Base-by-base conservation (phyloP, 2,888 invertebrate genomes). In the Drosophila heteroneura region DNA sequence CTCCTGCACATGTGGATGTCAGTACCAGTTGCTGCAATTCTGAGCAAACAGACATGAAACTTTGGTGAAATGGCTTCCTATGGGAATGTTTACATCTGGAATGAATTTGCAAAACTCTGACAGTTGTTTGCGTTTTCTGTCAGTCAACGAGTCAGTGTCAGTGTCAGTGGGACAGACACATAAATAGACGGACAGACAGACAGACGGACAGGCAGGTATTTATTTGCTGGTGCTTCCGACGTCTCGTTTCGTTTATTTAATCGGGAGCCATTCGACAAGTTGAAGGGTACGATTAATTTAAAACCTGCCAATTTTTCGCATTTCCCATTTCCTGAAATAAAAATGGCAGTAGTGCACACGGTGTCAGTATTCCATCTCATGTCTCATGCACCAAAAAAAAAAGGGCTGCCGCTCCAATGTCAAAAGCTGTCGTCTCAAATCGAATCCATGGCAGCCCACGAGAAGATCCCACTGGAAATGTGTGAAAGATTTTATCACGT, bases 81-180 rank as follows among this genome's bases (percentile, higher is more conserved):
- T 88, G 85, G 79, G 85, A 85, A 88, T 83, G 79, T 85, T 88
- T 83, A 85, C 85, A 85, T 83, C 85, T 85, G 85, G 81, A 85
- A 83, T 88, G 85, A 85, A 88, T 85, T 88, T 85, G 83, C 86
- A 79, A 47, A 81, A 72, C 74, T 81, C 75, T 85, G 85, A 83
- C 89, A 85, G 89, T 84, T 87, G 87, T 80, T 82, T 87, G 83
- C 88, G 85, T 87, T 85, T 64, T 77, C 74, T 79, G 83, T 87
- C 88, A 87, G 85, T 87, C 83, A 85, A 71, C 78, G 68, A 83
- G 82, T 77, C 83, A 83, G 76, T 82, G 82, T 83, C 85, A 83
- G 79, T 82, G 81, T 76, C 87, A 83, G 68, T 71, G 52, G 53
- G 71, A 76, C 60, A 54, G 57, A 22, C 70, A 67, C 47, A 62